Evolutionary conservation across 1,140 invertebrate species (phyloP), one percentile per base, ranked within the genome.

Genomic region (Drosophila ogumai): DNA sequence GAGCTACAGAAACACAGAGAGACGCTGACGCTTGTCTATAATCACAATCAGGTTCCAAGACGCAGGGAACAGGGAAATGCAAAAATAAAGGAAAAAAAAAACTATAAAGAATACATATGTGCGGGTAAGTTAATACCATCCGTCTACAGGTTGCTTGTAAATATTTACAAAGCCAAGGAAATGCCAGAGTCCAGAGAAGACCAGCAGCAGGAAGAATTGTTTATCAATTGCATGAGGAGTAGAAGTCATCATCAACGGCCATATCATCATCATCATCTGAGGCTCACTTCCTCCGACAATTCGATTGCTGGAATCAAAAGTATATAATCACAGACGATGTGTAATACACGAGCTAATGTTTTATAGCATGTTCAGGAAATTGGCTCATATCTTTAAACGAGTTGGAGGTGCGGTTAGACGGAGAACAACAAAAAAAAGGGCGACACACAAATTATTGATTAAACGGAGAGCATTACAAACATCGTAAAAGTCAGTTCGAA

Each of bases 11-110:
- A 55, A 59, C 43, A 43, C 50, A 49, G 49, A 58, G 43, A 55
- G 58, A 72, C 54, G 75, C 67, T 69, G 75, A 71, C 58, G 52
- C 66, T 72, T 78, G 75, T 79, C 75, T 79, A 79, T 79, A 79
- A 79, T 79, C 75, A 72, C 86, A 91, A 91, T 91, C 90, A 91
- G 90, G 91, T 88, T 87, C 64, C 82, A 69, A 40, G 56, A 54
- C 36, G 36, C 74, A 75, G 69, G 41, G 46, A 75, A 77, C 58
- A 72, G 57, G 69, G 71, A 74, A 74, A 74, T 74, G 71, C 69
- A 74, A 63, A 74, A 63, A 38, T 55, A 46, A 31, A 25, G 2
- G 2, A 13, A 60, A 25, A 63, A 17, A 17, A 25, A 49, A 34
- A 6, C 6, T 31, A 49, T 40, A 69, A 28, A 68, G 49, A 71